Evolutionary conservation across 2,113 vertebrate genomes (phyloP).

Genomic region (Sylvia atricapilla): DNA sequence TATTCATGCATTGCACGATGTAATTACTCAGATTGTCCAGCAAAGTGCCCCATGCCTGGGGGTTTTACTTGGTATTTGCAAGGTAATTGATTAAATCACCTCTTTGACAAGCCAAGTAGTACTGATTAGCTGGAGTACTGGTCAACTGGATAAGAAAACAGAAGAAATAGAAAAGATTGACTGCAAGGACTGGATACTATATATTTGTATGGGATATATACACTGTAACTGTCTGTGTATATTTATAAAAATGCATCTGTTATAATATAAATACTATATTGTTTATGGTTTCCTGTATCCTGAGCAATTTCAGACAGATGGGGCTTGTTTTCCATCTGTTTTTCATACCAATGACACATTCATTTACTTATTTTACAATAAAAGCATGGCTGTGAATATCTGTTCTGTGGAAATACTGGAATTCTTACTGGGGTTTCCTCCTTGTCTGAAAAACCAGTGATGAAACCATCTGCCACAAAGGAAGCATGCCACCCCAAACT

Average conservation of each 20-base stretch:
- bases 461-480: accelerated
- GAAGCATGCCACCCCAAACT: not conserved
- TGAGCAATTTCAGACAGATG: not conserved
- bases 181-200: not conserved
- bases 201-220: not conserved
- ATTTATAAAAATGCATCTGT: not conserved
- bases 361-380: not conserved
- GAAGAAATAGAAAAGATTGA: not conserved
- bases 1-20: slow-evolving; percentile 16
- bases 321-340: not conserved
- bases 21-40: not conserved
- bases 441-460: not conserved
- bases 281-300: not conserved
- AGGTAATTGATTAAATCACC: slow-evolving; percentile 35
- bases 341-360: not conserved
- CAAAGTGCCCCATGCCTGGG: not conserved
- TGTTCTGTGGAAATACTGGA: not conserved
- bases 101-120: not conserved
- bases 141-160: not conserved
- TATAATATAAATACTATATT: not conserved
- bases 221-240: not conserved
- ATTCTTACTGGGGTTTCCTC: not conserved
- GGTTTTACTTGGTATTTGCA: not conserved
- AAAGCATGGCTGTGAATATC: not conserved
- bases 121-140: not conserved